Base-by-base conservation (phyloP, 64 coral and sea anemone species). In the Actinia equina region DNA sequence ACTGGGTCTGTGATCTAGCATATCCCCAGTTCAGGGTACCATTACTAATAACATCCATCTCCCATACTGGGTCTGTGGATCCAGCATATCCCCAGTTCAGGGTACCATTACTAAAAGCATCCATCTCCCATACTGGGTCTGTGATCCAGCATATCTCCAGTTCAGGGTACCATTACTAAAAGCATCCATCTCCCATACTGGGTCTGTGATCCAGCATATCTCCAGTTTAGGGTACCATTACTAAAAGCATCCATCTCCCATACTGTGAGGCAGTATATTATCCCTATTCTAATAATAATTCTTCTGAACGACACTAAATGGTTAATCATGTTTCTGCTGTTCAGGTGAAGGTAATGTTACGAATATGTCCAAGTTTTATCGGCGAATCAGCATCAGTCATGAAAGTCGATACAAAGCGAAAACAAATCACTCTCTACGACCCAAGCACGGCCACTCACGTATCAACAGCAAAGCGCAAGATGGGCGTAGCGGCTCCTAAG, bases 401-500 rank as follows among this genome's bases (percentile, higher is more conserved):
- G 90, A 99, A 99, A 76, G 88, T 95, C 6, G 97, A 99, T 52
- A 86, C 83, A 1, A 99, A 93, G 69, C 78, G 93, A 30, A 99
- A 93, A 56, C 97, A 99, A 83, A 90, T 99, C 52, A 95, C 97
- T 3, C 85, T 99, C 20, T 99, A 99, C 51, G 97, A 99, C 77
- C 97, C 97, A 51, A 95, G 92, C 16, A 92, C 97, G 10, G 90
- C 89, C 19, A 87, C 90, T 89, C 97, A 99, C 83, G 97, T 99
- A 45, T 99, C 97, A 83, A 93, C 94, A 6, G 90, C 90, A 17
- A 90, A 95, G 51, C 89, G 86, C 23, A 95, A 95, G 25, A 99
- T 99, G 97, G 97, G 97, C 13, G 97, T 99, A 62, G 97, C 97
- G 22, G 97, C 97, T 12, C 97, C 97, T 5, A 99, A 99, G 88